Evolutionary conservation across 2,797 vertebrate genomes (phyloP).

Genomic region (Mormyrus proboscirostris): DNA sequence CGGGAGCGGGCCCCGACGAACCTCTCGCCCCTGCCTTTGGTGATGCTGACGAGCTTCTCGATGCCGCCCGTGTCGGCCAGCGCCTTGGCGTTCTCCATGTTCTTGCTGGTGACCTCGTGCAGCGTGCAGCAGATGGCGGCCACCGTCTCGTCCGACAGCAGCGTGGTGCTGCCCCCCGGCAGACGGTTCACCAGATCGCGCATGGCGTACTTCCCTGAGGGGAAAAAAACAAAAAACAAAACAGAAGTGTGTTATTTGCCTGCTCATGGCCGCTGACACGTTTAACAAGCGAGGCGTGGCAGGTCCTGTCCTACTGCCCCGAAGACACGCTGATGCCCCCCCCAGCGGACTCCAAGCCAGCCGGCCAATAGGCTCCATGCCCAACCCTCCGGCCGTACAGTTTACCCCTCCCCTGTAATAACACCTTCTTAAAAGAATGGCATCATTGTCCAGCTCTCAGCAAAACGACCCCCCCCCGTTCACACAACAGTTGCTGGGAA

Average conservation of each 20-base stretch:
- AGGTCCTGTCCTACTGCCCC: background rate
- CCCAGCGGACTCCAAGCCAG: background rate
- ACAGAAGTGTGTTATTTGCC: background rate
- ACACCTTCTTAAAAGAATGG: background rate
- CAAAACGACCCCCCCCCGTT: background rate
- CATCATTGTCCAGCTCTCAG: background rate
- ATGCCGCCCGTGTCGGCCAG: conserved; percentile 89
- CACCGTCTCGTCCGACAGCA: conserved; percentile 87
- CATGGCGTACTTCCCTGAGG: conserved; percentile 80
- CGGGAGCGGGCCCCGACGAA: conserved; percentile 43
- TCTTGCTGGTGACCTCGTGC: conserved; percentile 95
- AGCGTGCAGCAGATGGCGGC: conserved; percentile 93
- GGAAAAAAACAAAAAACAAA: background rate
- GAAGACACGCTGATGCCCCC: background rate
- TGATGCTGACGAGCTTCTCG: conserved; percentile 96
- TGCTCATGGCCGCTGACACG: background rate
- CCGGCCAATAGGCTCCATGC: background rate
- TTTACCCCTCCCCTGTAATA: background rate
- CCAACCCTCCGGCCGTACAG: background rate
- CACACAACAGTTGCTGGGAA: background rate
- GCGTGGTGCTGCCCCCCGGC: conserved; percentile 74
- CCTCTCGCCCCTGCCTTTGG: conserved; percentile 92
- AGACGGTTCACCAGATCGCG: conserved; percentile 92
- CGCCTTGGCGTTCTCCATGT: conserved; percentile 98
- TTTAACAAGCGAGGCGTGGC: background rate